These are phyloP conservation scores for Phylloscopus trochilus DNA, from an alignment of 2,113 vertebrate genomes.

Conservation along the genomic window DNA sequence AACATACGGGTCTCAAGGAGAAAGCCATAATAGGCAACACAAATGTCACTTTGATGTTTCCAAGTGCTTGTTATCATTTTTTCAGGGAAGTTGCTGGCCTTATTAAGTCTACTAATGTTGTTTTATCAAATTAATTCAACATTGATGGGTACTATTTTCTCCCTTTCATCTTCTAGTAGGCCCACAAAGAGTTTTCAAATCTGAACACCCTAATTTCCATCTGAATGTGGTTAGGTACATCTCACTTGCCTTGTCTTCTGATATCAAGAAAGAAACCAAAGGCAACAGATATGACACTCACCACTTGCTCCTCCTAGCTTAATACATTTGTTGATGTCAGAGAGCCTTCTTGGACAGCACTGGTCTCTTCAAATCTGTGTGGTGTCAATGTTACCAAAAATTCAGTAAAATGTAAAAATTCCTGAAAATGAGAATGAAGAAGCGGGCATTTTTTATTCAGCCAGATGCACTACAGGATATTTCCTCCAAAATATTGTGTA, in stretches of 20 bases:
- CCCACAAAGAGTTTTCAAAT: neutral
- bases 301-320: neutral
- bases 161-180: neutral
- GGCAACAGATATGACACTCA: neutral
- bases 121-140: neutral
- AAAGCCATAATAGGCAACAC: neutral
- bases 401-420: neutral
- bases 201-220: neutral
- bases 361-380: neutral
- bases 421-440: neutral
- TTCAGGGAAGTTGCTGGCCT: neutral
- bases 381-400: neutral
- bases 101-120: neutral
- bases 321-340: neutral
- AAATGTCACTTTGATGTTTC: neutral
- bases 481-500: accelerated
- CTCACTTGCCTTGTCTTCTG: neutral
- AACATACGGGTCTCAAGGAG: neutral
- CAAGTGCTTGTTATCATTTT: neutral
- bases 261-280: neutral
- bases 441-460: neutral
- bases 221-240: neutral
- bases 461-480: accelerated
- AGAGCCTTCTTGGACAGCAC: neutral
- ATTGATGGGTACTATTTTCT: neutral